phyloP scores from a whole-genome alignment of 2,888 invertebrate genomes.

The Autographa pulchrina region DNA sequence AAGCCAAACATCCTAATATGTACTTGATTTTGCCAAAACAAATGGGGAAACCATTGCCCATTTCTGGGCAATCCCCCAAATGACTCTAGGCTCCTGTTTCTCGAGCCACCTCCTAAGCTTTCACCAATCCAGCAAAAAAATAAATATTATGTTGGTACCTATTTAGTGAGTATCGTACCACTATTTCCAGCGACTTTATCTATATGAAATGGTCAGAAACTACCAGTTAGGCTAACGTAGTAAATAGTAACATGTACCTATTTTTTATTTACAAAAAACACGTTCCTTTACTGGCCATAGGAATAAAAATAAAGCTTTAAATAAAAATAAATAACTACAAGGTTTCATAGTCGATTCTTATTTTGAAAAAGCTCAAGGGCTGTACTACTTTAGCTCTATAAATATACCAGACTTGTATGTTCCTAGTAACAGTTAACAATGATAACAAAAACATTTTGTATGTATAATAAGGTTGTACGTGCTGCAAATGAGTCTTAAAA shows the following conservation, averaged over 20 bases:
- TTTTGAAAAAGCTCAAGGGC: not conserved
- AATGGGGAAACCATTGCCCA: too few species aligned
- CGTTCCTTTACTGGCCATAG: not conserved
- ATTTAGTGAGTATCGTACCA: too few species aligned
- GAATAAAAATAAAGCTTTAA: not conserved
- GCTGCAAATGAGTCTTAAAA: constrained; percentile 44
- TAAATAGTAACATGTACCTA: not conserved
- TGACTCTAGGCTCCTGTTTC: too few species aligned
- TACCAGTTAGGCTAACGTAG: not conserved
- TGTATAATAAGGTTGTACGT: constrained; percentile 28
- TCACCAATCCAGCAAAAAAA: too few species aligned
- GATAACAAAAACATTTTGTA: constrained; percentile 37
- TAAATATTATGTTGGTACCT: too few species aligned
- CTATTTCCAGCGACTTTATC: too few species aligned
- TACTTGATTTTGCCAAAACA: too few species aligned
- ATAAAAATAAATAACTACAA: not conserved
- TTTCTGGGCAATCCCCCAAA: too few species aligned
- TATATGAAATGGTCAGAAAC: too few species aligned
- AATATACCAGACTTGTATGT: not conserved
- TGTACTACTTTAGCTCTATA: constrained; percentile 11
- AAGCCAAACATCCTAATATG: too few species aligned
- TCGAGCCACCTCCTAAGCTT: too few species aligned
- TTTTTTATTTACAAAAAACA: too few species aligned
- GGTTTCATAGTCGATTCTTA: not conserved
- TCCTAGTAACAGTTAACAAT: constrained; percentile 31